These are phyloP conservation scores for Alectoris magna DNA, from an alignment of 2,797 vertebrate species.

Conservation along the genomic window DNA sequence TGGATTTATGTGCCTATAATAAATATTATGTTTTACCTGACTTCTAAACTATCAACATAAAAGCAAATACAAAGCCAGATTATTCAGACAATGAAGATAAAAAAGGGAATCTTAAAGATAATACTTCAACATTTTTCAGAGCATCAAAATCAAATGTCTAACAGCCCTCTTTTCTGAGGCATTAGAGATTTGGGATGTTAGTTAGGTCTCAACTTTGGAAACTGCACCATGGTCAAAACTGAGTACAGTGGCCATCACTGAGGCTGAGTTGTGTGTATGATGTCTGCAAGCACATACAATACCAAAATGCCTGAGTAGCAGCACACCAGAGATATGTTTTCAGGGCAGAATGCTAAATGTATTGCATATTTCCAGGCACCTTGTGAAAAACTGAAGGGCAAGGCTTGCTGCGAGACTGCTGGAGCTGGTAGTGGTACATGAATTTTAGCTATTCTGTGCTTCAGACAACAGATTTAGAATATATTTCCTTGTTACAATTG, in stretches of 20 bases:
- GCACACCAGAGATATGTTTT: background rate
- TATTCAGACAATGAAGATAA: background rate
- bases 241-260: background rate
- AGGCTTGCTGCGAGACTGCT: background rate
- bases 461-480: background rate
- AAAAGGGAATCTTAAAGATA: background rate
- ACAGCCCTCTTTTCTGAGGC: background rate
- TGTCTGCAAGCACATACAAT: background rate
- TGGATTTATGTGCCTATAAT: background rate
- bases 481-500: background rate
- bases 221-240: fast-evolving
- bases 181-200: background rate
- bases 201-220: background rate
- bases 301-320: background rate
- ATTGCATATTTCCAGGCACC: background rate
- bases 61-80: background rate
- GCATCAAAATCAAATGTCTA: background rate
- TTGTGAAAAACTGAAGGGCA: background rate
- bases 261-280: fast-evolving
- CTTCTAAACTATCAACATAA: slow-evolving; percentile 1
- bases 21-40: slow-evolving; percentile 5
- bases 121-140: background rate
- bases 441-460: background rate
- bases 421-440: fast-evolving
- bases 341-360: background rate